phyloP scores from a whole-genome alignment of 2,888 invertebrate genomes.

The Erannis defoliaria region DNA sequence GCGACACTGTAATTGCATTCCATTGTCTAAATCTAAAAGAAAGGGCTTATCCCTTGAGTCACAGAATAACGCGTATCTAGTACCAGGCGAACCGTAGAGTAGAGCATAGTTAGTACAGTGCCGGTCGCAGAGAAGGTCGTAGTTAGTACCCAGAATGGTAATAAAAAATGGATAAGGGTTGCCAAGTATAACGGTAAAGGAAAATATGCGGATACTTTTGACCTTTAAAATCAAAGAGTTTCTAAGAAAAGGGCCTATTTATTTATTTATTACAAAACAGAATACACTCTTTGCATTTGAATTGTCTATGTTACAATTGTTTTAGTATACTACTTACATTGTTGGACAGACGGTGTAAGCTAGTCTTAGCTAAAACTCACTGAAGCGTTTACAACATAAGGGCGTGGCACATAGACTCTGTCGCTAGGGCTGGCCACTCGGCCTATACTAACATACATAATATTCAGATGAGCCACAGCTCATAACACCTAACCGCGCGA shows the following conservation, averaged over 20 bases:
- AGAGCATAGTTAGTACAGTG: not conserved
- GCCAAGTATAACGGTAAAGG: not conserved
- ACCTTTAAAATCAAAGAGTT: conserved; percentile 1
- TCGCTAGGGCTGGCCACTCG: too few relatives aligned
- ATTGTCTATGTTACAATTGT: too few relatives aligned
- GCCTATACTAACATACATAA: too few relatives aligned
- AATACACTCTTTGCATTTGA: too few relatives aligned
- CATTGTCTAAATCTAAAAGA: conserved; percentile 51
- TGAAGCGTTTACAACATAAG: too few relatives aligned
- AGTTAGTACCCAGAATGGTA: conserved; percentile 30
- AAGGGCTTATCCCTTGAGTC: conserved; percentile 43
- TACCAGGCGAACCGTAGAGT: not conserved
- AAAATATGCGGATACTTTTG: conserved; percentile 8
- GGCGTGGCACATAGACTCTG: too few relatives aligned
- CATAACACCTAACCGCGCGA: too few relatives aligned
- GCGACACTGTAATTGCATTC: conserved; percentile 56
- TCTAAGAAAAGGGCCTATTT: not conserved
- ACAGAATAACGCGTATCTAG: conserved; percentile 8
- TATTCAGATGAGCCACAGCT: too few relatives aligned
- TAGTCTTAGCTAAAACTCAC: too few relatives aligned
- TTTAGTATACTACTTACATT: too few relatives aligned
- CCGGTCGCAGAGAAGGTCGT: not conserved
- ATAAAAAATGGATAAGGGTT: conserved; percentile 10
- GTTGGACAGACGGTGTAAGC: too few relatives aligned
- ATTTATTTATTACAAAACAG: too few relatives aligned